Evolutionary conservation across 2,113 vertebrate genomes (phyloP).

Genomic region (Melierax canorus): DNA sequence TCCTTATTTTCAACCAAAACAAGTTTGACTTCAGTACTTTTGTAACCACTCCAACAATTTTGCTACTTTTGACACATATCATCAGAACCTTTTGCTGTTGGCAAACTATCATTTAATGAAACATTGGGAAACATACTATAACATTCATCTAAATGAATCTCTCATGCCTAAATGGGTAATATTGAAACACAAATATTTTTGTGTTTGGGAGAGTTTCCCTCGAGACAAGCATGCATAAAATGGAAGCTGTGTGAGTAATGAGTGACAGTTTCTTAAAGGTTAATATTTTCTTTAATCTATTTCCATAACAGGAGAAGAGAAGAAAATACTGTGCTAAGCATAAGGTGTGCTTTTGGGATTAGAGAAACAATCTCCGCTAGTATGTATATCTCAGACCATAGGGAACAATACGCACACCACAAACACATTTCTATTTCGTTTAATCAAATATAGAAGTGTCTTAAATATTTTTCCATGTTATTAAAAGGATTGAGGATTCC

Average conservation of each 20-base stretch:
- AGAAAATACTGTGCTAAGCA: constrained; percentile 74
- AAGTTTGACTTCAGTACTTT: constrained; percentile 26
- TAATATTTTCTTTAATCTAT: constrained; percentile 85
- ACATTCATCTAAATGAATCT: constrained; percentile 71
- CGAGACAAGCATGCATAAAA: constrained; percentile 67
- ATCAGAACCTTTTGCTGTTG: constrained; percentile 6
- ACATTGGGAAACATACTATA: neutral
- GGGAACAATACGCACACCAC: constrained; percentile 60
- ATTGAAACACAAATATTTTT: constrained; percentile 78
- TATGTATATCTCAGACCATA: constrained; percentile 70
- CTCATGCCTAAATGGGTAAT: constrained; percentile 70
- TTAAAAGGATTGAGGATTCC: constrained; percentile 56
- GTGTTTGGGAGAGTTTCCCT: constrained; percentile 68
- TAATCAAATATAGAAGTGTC: constrained; percentile 66
- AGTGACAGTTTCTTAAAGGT: constrained; percentile 84
- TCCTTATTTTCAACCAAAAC: neutral
- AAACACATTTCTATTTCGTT: constrained; percentile 68
- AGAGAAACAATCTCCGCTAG: constrained; percentile 77
- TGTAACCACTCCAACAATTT: constrained; percentile 16
- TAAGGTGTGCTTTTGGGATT: constrained; percentile 79
- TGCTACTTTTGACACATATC: constrained; percentile 15
- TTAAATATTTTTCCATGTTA: constrained; percentile 71
- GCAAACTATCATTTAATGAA: constrained; percentile 65
- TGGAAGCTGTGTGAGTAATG: constrained; percentile 69
- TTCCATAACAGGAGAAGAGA: constrained; percentile 70